These are phyloP conservation scores for Falcunculus frontatus DNA, from an alignment of 2,113 vertebrate species.

Conservation along the genomic window DNA sequence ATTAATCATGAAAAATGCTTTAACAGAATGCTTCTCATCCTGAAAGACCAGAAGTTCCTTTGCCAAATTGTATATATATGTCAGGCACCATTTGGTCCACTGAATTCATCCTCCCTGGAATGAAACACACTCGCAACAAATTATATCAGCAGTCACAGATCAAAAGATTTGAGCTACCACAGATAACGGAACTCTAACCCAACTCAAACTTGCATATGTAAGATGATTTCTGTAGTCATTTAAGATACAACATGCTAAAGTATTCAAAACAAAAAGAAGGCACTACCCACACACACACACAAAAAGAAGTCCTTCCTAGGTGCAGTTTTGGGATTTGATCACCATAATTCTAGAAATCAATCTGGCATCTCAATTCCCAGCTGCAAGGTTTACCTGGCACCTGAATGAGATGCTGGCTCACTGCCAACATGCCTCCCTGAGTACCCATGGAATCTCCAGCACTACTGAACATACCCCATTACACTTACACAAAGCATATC, in stretches of 20 bases:
- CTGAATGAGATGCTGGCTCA: background rate
- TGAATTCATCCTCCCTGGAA: background rate
- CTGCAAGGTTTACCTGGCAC: background rate
- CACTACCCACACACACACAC: background rate
- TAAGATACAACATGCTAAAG: background rate
- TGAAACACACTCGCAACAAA: background rate
- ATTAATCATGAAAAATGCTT: background rate
- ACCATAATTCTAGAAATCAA: background rate
- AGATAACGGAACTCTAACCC: background rate
- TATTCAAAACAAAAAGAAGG: background rate
- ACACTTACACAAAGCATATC: background rate
- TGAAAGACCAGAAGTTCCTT: background rate
- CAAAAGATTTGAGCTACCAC: background rate
- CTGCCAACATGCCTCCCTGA: accelerated
- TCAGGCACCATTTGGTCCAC: background rate
- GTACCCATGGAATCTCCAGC: background rate
- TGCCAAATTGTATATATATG: background rate
- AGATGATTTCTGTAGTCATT: background rate
- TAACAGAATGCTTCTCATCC: background rate
- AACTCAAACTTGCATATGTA: background rate
- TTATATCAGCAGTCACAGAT: background rate
- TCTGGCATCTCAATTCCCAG: background rate
- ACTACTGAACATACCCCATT: background rate
- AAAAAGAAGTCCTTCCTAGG: background rate
- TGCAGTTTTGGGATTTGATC: background rate